Conservation (phyloP, 2,797 vertebrate genomes). For the Columba guinea region DNA sequence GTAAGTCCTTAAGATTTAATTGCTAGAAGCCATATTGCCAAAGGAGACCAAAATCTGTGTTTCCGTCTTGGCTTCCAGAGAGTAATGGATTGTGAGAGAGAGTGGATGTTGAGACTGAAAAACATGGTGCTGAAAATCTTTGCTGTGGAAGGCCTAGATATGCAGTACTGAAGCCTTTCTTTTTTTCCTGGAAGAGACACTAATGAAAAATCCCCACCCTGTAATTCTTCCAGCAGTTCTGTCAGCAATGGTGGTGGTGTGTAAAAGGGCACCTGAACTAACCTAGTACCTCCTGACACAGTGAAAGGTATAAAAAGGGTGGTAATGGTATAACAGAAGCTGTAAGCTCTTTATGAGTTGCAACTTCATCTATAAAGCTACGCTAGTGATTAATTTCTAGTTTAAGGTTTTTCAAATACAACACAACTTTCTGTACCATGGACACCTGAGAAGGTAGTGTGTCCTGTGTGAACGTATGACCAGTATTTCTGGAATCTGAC, state of each 20-base stretch:
- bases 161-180: background rate
- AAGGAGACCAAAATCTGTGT: background rate
- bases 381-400: background rate
- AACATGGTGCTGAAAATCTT: background rate
- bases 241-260: background rate
- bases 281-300: background rate
- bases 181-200: background rate
- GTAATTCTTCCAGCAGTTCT: background rate
- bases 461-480: background rate
- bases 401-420: background rate
- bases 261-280: background rate
- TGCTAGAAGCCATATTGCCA: background rate
- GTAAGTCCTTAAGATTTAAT: background rate
- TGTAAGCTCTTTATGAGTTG: background rate
- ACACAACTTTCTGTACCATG: background rate
- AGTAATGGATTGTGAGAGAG: background rate
- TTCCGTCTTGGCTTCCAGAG: background rate
- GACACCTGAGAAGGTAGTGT: background rate
- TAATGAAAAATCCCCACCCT: background rate
- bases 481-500: background rate
- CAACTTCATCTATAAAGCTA: background rate
- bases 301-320: background rate
- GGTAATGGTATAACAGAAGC: background rate
- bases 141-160: background rate
- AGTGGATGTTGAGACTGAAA: background rate